Percentiles rank a stretch among this genome's conserved stretches.
Conservation (phyloP, 2,113 vertebrate species). For the Seriola quinqueradiata region DNA sequence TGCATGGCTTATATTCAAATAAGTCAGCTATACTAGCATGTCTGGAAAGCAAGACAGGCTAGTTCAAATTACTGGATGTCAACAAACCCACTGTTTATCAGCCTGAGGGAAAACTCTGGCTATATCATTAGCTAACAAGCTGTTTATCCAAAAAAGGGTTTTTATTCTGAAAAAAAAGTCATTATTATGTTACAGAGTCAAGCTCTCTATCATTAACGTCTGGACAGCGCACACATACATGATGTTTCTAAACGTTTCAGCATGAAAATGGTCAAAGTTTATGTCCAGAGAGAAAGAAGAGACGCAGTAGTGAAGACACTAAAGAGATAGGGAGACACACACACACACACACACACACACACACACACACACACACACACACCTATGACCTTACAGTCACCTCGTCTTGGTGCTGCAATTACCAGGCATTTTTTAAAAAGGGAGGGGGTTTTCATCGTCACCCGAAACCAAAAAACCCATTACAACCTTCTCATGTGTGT, state of each 20-base stretch:
- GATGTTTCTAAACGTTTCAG: background rate
- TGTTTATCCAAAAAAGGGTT: conserved; percentile 11
- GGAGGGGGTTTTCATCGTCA: conserved; percentile 30
- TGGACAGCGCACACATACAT: background rate
- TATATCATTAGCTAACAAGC: conserved; percentile 21
- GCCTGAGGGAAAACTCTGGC: background rate
- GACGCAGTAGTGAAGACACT: background rate
- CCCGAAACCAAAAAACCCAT: conserved; percentile 28
- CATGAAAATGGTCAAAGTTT: background rate
- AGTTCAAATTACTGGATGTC: background rate
- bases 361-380: background rate
- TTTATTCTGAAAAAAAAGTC: conserved; percentile 7
- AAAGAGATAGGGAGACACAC: background rate
- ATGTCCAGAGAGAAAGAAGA: background rate
- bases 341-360: background rate
- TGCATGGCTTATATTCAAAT: background rate
- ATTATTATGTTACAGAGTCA: background rate
- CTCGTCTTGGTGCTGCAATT: conserved; percentile 36
- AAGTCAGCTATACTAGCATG: background rate
- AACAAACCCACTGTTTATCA: conserved; percentile 15
- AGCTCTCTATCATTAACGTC: background rate
- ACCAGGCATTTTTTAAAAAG: background rate
- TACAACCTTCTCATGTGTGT: background rate
- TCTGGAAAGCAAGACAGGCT: background rate
- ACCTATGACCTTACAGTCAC: conserved; percentile 1